Evolutionary conservation across 1,140 invertebrate species (phyloP).

Genomic region (Druon quercuslanigerum): DNA sequence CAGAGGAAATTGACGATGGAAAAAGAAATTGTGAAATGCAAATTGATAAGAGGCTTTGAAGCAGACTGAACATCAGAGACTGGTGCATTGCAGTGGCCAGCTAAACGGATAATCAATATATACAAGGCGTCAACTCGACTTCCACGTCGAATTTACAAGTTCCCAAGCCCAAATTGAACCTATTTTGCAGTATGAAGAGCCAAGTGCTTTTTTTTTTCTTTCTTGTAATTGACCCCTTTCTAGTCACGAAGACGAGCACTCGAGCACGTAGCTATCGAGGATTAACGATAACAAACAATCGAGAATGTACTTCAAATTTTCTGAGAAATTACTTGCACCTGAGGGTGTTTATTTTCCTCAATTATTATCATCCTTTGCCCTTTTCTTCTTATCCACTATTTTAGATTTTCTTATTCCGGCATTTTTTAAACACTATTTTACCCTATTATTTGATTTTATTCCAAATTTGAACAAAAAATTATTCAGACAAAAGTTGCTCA

Average conservation of each 20-base stretch:
- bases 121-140: slow-evolving; percentile 60
- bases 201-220: slow-evolving; percentile 41
- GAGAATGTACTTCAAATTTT: neutral
- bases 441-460: too few species aligned
- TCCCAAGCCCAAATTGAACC: too few species aligned
- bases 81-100: slow-evolving; percentile 65
- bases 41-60: slow-evolving; percentile 55
- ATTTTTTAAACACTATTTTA: neutral
- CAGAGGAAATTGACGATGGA: slow-evolving; percentile 43
- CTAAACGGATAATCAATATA: slow-evolving; percentile 65
- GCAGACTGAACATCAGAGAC: slow-evolving; percentile 44
- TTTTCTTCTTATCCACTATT: too few species aligned
- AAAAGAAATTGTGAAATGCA: slow-evolving; percentile 53
- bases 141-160: slow-evolving; percentile 54
- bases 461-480: too few species aligned
- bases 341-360: too few species aligned
- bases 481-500: too few species aligned
- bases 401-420: too few species aligned
- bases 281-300: slow-evolving; percentile 50
- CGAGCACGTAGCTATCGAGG: slow-evolving; percentile 48
- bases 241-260: slow-evolving; percentile 42
- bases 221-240: slow-evolving; percentile 59
- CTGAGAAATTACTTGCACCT: too few species aligned
- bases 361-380: too few species aligned
- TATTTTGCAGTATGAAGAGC: slow-evolving; percentile 12